Evolutionary conservation across 2,888 invertebrate genomes (phyloP).

Genomic region (Dolomedes plantarius): DNA sequence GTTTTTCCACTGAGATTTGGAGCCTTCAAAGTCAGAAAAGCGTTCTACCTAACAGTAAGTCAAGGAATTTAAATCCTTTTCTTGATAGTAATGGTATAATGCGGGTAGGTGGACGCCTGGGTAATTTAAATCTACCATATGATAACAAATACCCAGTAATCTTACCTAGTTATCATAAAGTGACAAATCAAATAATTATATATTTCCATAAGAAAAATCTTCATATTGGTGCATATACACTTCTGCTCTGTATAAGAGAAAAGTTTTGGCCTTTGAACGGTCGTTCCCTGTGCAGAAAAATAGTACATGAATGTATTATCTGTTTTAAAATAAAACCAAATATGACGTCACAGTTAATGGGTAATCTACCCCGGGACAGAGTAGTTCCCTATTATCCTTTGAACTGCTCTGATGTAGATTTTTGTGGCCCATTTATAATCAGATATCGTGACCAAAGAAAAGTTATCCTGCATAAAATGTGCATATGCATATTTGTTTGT

Average conservation of each 20-base stretch:
- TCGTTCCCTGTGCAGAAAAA: not conserved
- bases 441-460: too few relatives aligned
- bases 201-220: not conserved
- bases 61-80: conserved; percentile 4
- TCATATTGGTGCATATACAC: not conserved
- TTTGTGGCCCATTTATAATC: too few relatives aligned
- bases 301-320: not conserved
- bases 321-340: too few relatives aligned
- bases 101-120: conserved; percentile 15
- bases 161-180: conserved; percentile 2
- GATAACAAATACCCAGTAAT: not conserved
- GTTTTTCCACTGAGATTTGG: not conserved
- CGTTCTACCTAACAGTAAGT: conserved; percentile 10
- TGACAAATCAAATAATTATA: not conserved
- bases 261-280: not conserved
- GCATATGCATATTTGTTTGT: too few relatives aligned
- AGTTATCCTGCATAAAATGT: too few relatives aligned
- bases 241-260: not conserved
- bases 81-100: conserved; percentile 4
- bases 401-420: too few relatives aligned
- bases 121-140: not conserved
- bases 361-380: too few relatives aligned
- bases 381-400: too few relatives aligned
- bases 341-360: too few relatives aligned
- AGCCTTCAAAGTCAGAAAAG: not conserved